Conservation (phyloP, 1,140 invertebrate species). For the Camponotus pennsylvanicus region DNA sequence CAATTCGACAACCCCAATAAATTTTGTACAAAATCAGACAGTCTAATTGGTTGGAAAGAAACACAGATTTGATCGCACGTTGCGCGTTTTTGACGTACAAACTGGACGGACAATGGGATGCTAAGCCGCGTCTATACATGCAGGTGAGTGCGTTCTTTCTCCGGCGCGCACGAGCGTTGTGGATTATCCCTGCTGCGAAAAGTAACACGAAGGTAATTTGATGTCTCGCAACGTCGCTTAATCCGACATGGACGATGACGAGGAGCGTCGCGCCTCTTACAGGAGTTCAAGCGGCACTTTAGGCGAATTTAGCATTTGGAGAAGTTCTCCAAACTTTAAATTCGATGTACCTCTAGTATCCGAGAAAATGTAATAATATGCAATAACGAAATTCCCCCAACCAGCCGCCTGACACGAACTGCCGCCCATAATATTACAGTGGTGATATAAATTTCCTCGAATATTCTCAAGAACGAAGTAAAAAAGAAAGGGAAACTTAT, state of each 20-base stretch:
- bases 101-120: conserved; percentile 28
- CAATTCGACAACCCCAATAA: not conserved
- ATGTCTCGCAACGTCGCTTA: conserved; percentile 63
- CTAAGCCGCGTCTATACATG: conserved; percentile 41
- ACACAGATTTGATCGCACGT: not conserved
- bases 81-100: conserved; percentile 22
- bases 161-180: conserved; percentile 12
- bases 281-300: conserved; percentile 55
- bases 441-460: conserved; percentile 36
- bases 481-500: conserved; percentile 21
- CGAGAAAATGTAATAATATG: conserved; percentile 61
- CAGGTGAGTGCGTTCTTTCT: conserved; percentile 36
- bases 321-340: conserved; percentile 60
- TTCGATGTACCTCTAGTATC: conserved; percentile 47
- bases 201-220: conserved; percentile 71
- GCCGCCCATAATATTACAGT: not conserved
- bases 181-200: conserved; percentile 67
- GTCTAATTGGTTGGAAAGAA: conserved; percentile 39
- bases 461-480: conserved; percentile 3
- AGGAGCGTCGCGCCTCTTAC: not conserved
- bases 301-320: conserved; percentile 59
- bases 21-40: conserved; percentile 12
- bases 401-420: conserved; percentile 24
- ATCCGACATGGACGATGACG: conserved; percentile 46
- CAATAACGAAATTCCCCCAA: conserved; percentile 47